Percentiles rank a stretch among this genome's conserved stretches.
phyloP scores from a whole-genome alignment of 2,113 vertebrate species.

The Petroica traversi region DNA sequence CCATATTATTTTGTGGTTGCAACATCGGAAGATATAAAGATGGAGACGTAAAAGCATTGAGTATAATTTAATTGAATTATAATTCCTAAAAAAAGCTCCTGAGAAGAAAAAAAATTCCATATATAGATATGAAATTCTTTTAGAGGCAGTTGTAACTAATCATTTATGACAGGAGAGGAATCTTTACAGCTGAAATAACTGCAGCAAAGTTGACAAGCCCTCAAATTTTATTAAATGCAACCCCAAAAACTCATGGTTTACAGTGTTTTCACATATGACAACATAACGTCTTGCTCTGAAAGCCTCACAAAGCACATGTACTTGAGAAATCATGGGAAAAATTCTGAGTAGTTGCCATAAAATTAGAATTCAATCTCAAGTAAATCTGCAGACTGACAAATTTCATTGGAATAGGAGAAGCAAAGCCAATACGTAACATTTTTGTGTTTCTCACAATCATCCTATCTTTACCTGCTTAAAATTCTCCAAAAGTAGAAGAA shows the following conservation, averaged over 20 bases:
- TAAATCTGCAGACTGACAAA: background rate
- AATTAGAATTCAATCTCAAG: background rate
- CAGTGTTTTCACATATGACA: background rate
- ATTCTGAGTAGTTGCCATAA: background rate
- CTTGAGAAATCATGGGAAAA: background rate
- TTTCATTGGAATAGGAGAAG: background rate
- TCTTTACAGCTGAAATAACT: background rate
- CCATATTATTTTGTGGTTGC: background rate
- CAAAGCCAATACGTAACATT: background rate
- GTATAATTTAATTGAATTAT: background rate
- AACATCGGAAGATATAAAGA: background rate
- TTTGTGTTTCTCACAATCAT: background rate
- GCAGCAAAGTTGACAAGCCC: background rate
- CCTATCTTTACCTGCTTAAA: background rate
- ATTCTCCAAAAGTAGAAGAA: background rate
- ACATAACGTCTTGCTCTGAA: background rate
- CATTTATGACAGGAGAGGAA: background rate
- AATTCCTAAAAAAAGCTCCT: background rate
- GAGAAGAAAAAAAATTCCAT: background rate
- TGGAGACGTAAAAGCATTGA: background rate
- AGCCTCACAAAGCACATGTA: background rate
- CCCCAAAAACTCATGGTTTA: accelerated
- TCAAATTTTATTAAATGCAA: background rate
- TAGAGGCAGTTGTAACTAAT: background rate
- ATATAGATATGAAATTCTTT: background rate